These are phyloP conservation scores for Lasioglossum marginatum DNA, from an alignment of 2,888 invertebrate species.

Conservation along the genomic window DNA sequence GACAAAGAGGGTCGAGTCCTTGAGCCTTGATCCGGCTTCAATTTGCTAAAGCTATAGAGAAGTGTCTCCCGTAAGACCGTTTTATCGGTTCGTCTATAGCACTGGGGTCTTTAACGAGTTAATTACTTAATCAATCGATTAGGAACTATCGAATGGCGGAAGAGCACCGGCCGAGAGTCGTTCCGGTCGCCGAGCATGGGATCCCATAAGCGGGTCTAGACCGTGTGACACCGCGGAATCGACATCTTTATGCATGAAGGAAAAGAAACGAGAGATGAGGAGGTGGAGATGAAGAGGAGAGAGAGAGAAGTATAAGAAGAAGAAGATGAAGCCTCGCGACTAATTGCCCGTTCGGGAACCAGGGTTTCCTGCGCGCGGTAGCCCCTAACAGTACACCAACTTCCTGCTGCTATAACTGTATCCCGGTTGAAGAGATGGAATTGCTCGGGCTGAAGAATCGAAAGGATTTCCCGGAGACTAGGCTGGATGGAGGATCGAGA, in stretches of 20 bases:
- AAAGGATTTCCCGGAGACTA: conserved; percentile 3
- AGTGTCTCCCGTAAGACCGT: conserved; percentile 35
- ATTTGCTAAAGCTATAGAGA: conserved; percentile 20
- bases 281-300: not conserved
- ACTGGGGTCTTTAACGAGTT: conserved; percentile 39
- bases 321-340: conserved; percentile 20
- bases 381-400: conserved; percentile 17
- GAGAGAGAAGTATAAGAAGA: not conserved
- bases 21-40: not conserved
- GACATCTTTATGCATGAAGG: not conserved
- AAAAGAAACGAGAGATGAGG: not conserved
- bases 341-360: conserved; percentile 5
- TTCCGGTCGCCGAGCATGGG: conserved; percentile 24
- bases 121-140: conserved; percentile 51
- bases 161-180: not conserved
- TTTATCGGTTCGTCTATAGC: conserved; percentile 25
- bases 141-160: conserved; percentile 26
- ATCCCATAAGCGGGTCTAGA: conserved; percentile 5
- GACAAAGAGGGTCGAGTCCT: not conserved
- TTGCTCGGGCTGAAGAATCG: not conserved
- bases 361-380: conserved; percentile 5
- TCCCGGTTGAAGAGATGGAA: not conserved
- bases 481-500: not conserved
- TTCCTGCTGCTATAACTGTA: conserved; percentile 4
- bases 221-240: conserved; percentile 10